Conservation (phyloP, 1,140 invertebrate genomes). For the Matsumurasca onukii region DNA sequence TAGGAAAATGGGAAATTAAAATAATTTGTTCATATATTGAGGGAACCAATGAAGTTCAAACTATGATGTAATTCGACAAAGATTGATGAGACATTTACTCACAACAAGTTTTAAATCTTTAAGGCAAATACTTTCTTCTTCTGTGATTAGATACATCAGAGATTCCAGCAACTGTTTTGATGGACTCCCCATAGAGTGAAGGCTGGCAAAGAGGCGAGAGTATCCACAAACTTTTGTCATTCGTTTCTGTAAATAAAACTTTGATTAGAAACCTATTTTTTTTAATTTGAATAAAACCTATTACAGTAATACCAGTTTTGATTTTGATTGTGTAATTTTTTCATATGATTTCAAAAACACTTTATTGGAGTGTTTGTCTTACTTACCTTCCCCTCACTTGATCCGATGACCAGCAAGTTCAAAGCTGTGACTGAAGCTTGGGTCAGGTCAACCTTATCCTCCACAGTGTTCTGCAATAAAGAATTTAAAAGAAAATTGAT, state of each 20-base stretch:
- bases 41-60: too few relatives aligned
- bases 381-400: constrained; percentile 27
- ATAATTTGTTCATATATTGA: too few relatives aligned
- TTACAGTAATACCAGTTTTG: constrained; percentile 1
- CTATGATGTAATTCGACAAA: too few relatives aligned
- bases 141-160: constrained; percentile 49
- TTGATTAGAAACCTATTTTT: too few relatives aligned
- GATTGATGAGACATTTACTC: neutral
- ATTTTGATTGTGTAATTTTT: too few relatives aligned
- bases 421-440: constrained; percentile 12
- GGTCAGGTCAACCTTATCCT: neutral
- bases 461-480: neutral
- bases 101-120: constrained; percentile 13
- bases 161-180: constrained; percentile 46
- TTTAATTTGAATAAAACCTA: neutral
- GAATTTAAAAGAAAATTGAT: too few relatives aligned
- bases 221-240: constrained; percentile 39
- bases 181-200: constrained; percentile 46
- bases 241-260: constrained; percentile 33
- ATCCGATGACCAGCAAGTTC: neutral
- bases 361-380: too few relatives aligned
- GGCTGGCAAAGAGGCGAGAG: constrained; percentile 45
- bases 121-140: constrained; percentile 42
- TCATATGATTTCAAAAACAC: too few relatives aligned
- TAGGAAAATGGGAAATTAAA: too few relatives aligned